Evolutionary conservation across 2,888 invertebrate species (phyloP).

Genomic region (Chrysomela aeneicollis): DNA sequence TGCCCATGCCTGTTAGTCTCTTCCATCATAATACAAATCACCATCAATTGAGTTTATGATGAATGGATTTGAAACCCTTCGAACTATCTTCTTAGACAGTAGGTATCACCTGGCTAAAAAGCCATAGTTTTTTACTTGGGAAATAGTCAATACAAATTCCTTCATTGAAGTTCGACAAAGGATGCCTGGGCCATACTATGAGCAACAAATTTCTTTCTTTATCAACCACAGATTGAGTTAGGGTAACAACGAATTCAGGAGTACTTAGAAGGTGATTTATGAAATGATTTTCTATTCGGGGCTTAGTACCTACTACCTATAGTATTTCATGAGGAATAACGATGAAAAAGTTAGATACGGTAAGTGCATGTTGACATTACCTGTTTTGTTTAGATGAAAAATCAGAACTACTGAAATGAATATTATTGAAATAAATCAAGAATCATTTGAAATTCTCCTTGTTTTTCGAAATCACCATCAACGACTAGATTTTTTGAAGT

Average conservation of each 20-base stretch:
- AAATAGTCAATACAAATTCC: constrained; percentile 34
- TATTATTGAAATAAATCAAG: too few species aligned
- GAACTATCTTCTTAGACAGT: background rate
- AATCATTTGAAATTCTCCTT: too few species aligned
- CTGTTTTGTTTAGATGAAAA: too few species aligned
- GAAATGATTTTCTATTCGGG: constrained; percentile 9
- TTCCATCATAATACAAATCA: background rate
- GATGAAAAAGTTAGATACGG: background rate
- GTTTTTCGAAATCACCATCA: too few species aligned
- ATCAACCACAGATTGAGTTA: constrained; percentile 30
- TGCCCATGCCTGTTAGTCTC: too few species aligned
- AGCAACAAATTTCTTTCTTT: constrained; percentile 36
- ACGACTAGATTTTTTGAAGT: too few species aligned
- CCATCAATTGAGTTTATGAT: background rate
- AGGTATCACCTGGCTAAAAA: background rate
- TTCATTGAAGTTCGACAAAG: constrained; percentile 22
- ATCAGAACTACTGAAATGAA: too few species aligned
- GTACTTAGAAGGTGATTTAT: constrained; percentile 40
- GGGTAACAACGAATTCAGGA: constrained; percentile 30
- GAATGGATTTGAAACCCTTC: background rate
- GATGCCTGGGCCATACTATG: constrained; percentile 23
- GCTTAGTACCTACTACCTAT: constrained; percentile 18
- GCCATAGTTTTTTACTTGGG: constrained; percentile 18
- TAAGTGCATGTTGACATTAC: too few species aligned
- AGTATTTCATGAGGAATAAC: constrained; percentile 22